These are phyloP conservation scores for Spongilla lacustris DNA, from an alignment of 37 sponge, comb jelly and placozoan genomes.

Conservation along the genomic window DNA sequence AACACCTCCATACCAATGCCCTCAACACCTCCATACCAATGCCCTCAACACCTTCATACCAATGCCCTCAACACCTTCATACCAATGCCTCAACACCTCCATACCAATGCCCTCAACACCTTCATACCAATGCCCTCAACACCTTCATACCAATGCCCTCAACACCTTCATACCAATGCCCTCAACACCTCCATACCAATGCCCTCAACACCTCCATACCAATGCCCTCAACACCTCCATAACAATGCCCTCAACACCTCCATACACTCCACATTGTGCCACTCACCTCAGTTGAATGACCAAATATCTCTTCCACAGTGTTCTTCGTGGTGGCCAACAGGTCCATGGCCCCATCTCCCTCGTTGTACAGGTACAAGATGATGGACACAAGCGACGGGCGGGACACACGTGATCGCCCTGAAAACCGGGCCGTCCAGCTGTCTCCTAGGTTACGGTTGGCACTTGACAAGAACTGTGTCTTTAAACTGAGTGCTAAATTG, in stretches of 20 bases:
- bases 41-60: too few relatives aligned
- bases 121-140: too few relatives aligned
- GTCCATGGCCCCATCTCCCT: conserved; percentile 59
- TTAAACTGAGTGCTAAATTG: conserved; percentile 11
- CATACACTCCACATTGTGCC: neutral
- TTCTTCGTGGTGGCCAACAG: conserved; percentile 14
- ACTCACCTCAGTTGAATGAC: conserved; percentile 58
- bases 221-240: neutral
- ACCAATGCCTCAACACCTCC: too few relatives aligned
- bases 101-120: too few relatives aligned
- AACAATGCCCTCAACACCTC: neutral
- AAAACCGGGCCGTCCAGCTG: conserved; percentile 61
- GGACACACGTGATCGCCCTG: neutral
- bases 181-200: too few relatives aligned
- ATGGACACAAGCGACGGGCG: conserved; percentile 34
- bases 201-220: neutral
- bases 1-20: too few relatives aligned
- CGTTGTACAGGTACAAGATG: conserved; percentile 64
- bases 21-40: too few relatives aligned
- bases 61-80: too few relatives aligned
- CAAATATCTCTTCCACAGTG: conserved; percentile 46
- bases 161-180: too few relatives aligned
- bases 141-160: too few relatives aligned
- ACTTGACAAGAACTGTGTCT: conserved; percentile 31
- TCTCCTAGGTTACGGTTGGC: conserved; percentile 34